phyloP scores from a whole-genome alignment of 2,797 vertebrate species.

The Scarus forsteni region DNA sequence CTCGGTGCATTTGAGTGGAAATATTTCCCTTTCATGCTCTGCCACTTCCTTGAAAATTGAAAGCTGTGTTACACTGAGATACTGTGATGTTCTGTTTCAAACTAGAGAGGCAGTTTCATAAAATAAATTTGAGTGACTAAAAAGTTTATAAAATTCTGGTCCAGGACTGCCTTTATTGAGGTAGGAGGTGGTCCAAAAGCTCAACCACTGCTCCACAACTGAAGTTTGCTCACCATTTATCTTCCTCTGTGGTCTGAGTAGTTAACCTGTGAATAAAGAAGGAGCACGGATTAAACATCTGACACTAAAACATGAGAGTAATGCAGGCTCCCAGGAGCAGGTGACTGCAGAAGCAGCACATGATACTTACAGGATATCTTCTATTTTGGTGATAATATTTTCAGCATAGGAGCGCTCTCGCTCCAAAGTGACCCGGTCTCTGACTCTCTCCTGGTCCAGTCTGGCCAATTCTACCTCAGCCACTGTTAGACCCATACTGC shows the following conservation, averaged over 20 bases:
- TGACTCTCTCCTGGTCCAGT: conserved; percentile 90
- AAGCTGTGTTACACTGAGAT: too few species aligned
- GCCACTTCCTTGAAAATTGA: too few species aligned
- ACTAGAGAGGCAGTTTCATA: too few species aligned
- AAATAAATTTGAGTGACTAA: too few species aligned
- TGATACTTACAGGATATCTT: conserved; percentile 93
- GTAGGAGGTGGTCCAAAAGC: too few species aligned
- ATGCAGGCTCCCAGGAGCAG: neutral
- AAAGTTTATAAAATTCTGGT: too few species aligned
- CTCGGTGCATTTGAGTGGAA: too few species aligned
- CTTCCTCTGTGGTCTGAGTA: conserved; percentile 92
- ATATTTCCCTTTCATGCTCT: too few species aligned
- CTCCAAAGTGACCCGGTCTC: conserved; percentile 88
- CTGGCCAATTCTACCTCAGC: conserved; percentile 90
- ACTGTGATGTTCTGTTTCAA: too few species aligned
- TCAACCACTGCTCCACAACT: neutral
- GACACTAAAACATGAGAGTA: too few species aligned
- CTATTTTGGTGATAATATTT: conserved; percentile 93
- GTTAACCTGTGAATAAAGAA: conserved; percentile 82
- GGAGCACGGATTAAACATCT: neutral
- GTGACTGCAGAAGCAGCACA: neutral
- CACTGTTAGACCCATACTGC: conserved; percentile 95
- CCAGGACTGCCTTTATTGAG: too few species aligned
- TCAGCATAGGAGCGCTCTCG: conserved; percentile 93
- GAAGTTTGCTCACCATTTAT: conserved; percentile 87